Base-by-base conservation (phyloP, 2,888 invertebrate species). In the Spilarctia lutea region DNA sequence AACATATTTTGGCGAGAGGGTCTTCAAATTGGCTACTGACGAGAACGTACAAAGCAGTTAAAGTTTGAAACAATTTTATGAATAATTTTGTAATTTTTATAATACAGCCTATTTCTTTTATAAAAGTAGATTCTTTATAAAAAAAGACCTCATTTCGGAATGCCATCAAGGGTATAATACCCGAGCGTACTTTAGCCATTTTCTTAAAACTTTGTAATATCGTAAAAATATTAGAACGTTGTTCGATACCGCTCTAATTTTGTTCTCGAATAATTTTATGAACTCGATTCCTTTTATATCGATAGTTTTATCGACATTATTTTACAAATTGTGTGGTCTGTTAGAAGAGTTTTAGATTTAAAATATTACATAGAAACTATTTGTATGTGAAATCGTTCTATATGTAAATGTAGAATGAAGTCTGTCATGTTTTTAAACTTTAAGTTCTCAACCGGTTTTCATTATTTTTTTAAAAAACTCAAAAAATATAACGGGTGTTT, bases 161-260 rank as follows among this genome's bases (percentile, higher is more conserved):
- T 56, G 35, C 52, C 35, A 71, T 71, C 71, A n/a, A 48, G 65
- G 71, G n/a, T 18, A 71, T 48, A 71, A 65, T 71, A 65, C n/a
- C 65, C 48, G 48, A 65, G 71, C 65, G 65, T 65, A 63, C 33
- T 48, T 45, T 33, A 48, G 30, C 33, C 24, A 35, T 30, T 45
- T 8, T 48, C 33, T 48, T n/a, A 13, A 71, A 71, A 65, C 33
- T 71, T 71, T 71, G 30, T 33, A 45, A 65, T 30, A n/a, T 71
- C 48, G 20, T 70, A 70, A 42, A 65, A 71, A 65, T 71, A 71
- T 63, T 16, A 63, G 60, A 24, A 42, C 27, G 24, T 63, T 24
- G 69, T 69, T 56, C 7, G 56, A 33, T 35, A 69, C 56, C 27
- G 35, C 56, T 33, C n/a, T 56, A 27, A 69, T 35, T 56, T 69